Percentiles rank a stretch among this genome's conserved stretches.
phyloP scores from a whole-genome alignment of 2,113 vertebrate species.

The Cavia porcellus region DNA sequence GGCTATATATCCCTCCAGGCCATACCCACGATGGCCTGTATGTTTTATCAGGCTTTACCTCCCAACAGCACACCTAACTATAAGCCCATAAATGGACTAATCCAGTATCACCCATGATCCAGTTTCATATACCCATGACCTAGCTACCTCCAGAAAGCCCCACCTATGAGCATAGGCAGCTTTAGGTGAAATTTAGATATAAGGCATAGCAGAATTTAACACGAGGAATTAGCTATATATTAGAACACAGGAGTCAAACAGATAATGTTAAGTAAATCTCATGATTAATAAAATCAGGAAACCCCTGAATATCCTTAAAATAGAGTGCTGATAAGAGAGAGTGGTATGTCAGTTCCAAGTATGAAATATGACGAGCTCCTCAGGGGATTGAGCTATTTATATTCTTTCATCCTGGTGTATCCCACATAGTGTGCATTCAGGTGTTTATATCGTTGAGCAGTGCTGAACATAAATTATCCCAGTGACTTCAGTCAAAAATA shows the following conservation, averaged over 20 bases:
- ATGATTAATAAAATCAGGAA: background rate
- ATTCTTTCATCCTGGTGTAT: background rate
- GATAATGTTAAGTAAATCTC: background rate
- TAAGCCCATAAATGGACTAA: background rate
- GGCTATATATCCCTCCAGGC: background rate
- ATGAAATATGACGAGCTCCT: background rate
- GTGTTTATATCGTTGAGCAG: background rate
- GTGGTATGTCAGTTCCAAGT: background rate
- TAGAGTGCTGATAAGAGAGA: background rate
- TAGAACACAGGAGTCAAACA: background rate
- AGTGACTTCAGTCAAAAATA: slow-evolving; percentile 9
- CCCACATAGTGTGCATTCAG: background rate
- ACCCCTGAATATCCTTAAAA: background rate
- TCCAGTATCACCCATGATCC: background rate
- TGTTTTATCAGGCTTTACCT: background rate
- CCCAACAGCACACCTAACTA: background rate
- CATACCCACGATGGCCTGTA: background rate
- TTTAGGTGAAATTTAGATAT: background rate
- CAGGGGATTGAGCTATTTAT: background rate
- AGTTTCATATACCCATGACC: background rate
- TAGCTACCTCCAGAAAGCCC: background rate
- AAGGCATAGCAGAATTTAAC: background rate
- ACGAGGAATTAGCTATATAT: background rate
- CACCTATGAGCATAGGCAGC: background rate
- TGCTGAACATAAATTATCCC: background rate